These are phyloP conservation scores for Tapirus indicus DNA, from an alignment of 2,797 vertebrate genomes.

Conservation along the genomic window DNA sequence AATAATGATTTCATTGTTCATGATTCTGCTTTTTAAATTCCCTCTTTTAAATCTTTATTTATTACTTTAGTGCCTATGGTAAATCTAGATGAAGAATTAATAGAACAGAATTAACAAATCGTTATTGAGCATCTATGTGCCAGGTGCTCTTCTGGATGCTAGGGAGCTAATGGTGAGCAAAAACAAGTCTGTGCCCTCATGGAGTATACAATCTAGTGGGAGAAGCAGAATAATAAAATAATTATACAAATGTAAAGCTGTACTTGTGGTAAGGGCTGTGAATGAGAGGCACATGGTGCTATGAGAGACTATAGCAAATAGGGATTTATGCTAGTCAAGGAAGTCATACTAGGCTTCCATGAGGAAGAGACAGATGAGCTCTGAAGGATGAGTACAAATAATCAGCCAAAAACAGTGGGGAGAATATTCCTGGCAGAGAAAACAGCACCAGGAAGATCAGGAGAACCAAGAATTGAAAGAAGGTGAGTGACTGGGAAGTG, in stretches of 20 bases:
- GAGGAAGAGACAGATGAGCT: not conserved
- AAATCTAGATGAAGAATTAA: not conserved
- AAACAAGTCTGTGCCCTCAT: not conserved
- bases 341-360: not conserved
- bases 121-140: not conserved
- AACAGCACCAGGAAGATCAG: not conserved
- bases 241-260: not conserved
- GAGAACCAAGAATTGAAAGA: not conserved
- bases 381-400: not conserved
- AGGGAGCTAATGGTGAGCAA: not conserved
- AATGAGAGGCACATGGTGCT: not conserved
- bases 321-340: not conserved
- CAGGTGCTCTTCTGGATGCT: not conserved
- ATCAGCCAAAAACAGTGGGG: not conserved
- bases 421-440: not conserved
- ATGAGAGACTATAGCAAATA: not conserved
- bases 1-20: not conserved
- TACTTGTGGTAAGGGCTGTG: not conserved
- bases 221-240: not conserved
- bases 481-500: not conserved
- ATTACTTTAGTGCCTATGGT: not conserved
- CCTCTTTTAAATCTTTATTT: not conserved
- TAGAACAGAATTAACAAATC: constrained; percentile 16
- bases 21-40: not conserved
- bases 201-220: not conserved